Base-by-base conservation (phyloP, 2,888 invertebrate species). In the Halictus quadricinctus region DNA sequence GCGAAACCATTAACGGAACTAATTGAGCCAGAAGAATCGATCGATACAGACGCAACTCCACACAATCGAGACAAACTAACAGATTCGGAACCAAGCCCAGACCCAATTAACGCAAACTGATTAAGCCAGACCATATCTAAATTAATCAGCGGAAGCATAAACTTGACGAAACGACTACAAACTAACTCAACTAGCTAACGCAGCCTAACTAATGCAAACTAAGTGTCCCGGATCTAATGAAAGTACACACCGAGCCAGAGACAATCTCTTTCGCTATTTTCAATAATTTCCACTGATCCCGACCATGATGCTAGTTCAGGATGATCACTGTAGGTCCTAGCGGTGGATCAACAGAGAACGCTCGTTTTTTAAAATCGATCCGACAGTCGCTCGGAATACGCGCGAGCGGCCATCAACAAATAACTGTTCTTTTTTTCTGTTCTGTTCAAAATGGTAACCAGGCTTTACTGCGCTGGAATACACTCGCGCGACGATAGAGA, bases 401-500 rank as follows among this genome's bases (percentile, higher is more conserved):
- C 60, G 29, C 21, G 48, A 29, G 8, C 72, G 48, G 8, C 25
- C 15, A 18, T 74, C 58, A 74, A 74, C 36, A 41, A 75, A 75
- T 58, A 41, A 21, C 60, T 60, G 25, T 13, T 60, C 1, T 25
- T 60, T 58, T 25, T 60, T 60, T 13, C 4, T 58, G 41, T 43
- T 43, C n/a, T 8, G 41, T 43, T 13, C n/a, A 43, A 70, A 78
- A 77, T 10, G 36, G 43, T 46, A n/a, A 12, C 29, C 54, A 18
- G 43, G 48, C 13, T 72, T 66, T 72, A 15, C 8, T 12, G 54
- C 46, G 69, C 13, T 25, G 69, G 18, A 41, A 25, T 43, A 54
- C 79, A 58, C 60, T 15, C 3, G 5, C 76, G 54, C 21, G 21
- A 10, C 21, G 15, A 10, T 48, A 43, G 75, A 81, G 81, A 81